Percentiles rank a stretch among this genome's conserved stretches.
Conservation (phyloP, 2,888 invertebrate species). For the Drosophila cognata region DNA sequence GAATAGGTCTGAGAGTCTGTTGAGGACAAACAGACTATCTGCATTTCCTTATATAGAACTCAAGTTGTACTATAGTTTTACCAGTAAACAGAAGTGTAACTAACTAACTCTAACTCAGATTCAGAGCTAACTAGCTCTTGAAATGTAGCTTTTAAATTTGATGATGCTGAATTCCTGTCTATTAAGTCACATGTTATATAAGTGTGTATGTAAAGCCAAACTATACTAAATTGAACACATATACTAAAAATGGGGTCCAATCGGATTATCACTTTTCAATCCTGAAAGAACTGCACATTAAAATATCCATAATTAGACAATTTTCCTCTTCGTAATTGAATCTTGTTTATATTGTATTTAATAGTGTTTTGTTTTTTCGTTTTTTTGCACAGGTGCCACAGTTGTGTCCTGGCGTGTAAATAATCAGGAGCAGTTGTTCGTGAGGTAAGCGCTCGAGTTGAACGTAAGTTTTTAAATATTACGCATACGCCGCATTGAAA, state of each 20-base stretch:
- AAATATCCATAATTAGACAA: neutral
- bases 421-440: conserved; percentile 98
- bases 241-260: neutral
- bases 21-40: neutral
- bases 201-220: neutral
- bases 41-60: neutral
- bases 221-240: neutral
- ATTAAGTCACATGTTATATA: neutral
- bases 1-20: neutral
- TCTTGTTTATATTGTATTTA: neutral
- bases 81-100: neutral
- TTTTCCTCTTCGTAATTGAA: neutral
- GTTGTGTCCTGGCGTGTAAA: conserved; percentile 98
- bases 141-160: neutral
- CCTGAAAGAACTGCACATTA: neutral
- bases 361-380: neutral
- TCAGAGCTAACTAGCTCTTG: neutral
- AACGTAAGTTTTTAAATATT: conserved; percentile 27
- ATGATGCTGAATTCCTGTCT: neutral
- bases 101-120: neutral
- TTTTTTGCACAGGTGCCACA: conserved; percentile 91
- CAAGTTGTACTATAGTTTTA: neutral
- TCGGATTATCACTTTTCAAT: neutral
- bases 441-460: conserved; percentile 89
- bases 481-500: conserved; percentile 57